Conservation (phyloP, 2,797 vertebrate genomes). For the Hyperoplus lanceolatus region DNA sequence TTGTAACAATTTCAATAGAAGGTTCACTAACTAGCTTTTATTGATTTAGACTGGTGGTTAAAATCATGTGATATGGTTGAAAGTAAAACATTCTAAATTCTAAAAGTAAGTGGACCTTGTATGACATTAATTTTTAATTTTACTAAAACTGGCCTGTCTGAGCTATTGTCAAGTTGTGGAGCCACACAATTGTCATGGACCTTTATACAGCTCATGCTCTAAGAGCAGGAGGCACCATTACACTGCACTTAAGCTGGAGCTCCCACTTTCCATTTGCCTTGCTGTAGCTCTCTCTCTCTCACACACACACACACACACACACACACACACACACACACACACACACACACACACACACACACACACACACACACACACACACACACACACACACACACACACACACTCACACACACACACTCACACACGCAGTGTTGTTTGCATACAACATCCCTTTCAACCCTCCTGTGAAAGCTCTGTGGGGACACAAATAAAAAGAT, state of each 20-base stretch:
- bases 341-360: not conserved
- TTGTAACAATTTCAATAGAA: not conserved
- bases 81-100: not conserved
- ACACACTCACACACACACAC: constrained; percentile 15
- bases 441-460: constrained; percentile 26
- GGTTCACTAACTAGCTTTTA: not conserved
- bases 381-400: constrained; percentile 6
- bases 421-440: constrained; percentile 19
- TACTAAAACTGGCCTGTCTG: not conserved
- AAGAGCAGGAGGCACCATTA: constrained; percentile 2
- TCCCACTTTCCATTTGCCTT: constrained; percentile 47
- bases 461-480: constrained; percentile 29
- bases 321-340: no score
- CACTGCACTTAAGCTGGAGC: constrained; percentile 35
- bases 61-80: not conserved
- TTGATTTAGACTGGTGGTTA: not conserved
- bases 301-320: no score
- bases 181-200: constrained; percentile 12
- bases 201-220: not conserved
- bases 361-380: constrained; percentile 8
- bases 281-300: not conserved
- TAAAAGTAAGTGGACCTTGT: no score
- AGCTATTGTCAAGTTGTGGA: not conserved
- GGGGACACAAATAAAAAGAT: constrained; percentile 30
- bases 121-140: not conserved